Evolutionary conservation across 2,888 invertebrate genomes (phyloP), one percentile per base, ranked within the genome.

Genomic region (Lomographa bimaculata): DNA sequence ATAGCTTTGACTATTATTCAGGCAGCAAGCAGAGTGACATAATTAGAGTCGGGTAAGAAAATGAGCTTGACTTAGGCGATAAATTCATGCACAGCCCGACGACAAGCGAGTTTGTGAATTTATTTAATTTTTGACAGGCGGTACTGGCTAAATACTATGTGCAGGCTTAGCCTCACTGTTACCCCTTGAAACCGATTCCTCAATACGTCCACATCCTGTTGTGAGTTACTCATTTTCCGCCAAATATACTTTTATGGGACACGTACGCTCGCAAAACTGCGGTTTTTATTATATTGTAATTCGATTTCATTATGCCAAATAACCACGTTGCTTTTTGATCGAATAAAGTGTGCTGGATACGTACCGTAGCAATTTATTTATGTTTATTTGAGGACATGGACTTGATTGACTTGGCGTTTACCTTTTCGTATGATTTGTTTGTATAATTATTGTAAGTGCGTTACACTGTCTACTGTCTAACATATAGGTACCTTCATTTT

Each of bases 191-290:
- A 23, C 18, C 27, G n/a, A 10, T 4, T 9, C 20, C 20, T 35
- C 17, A 12, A 7, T 41, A 16, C 41, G 41, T 10, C 17, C 41
- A 20, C 25, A 10, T 25, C 59, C 54, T 62, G 53, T 54, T 53
- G 46, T 54, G 62, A 65, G 57, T 64, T 58, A 66, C 56, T 47
- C 45, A 32, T 52, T 55, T 57, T 40, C 26, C 33, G 35, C 35
- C 42, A 50, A 59, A 64, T 54, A 52, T 46, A 48, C 49, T 48
- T 66, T 68, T 60, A 67, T 55, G 49, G 28, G 33, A 23, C 38
- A 39, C 43, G 41, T 46, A 42, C 41, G 41, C 46, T 35, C 29
- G 42, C 34, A 43, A 41, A 36, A 51, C 51, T 53, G 47, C 47
- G 24, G 46, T 50, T 54, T 61, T 61, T 60, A 63, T 55, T 55